Evolutionary conservation across 2,797 vertebrate species (phyloP), one percentile per base, ranked within the genome.

Genomic region (Pachyuromys duprasi): DNA sequence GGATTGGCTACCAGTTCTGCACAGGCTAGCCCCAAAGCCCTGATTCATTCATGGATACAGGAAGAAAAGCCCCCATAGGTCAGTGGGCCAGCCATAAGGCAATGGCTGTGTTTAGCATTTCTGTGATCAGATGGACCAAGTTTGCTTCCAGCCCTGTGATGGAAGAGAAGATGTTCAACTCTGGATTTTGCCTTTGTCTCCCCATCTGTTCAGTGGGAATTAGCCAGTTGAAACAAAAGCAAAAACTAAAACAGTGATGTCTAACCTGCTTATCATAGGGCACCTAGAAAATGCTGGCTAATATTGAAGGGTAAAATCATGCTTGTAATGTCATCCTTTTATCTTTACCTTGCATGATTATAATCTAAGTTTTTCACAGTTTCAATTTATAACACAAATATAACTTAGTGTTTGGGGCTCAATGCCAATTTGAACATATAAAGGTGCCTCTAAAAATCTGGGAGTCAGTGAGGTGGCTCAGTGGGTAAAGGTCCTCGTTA

Each of bases 341-440:
- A 20, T 78, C 81, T 94, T 95, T 86, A 93, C n/a, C 72, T 39
- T 65, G 15, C 14, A 6, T 70, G 31, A 57, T 67, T 83, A 87
- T 86, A 69, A 60, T 69, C 42, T 74, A 84, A 70, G 26, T 55
- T 89, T 62, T 83, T 84, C 17, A 45, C 7, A 78, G 67, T 90
- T 88, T 60, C 33, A 69, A 8, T 89, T 92, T 92, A 20, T 8
- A 81, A 42, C 53, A 75, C n/a, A 90, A 81, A 87, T 39, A 60
- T 49, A 83, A 63, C 8, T 86, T 79, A 89, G 55, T 86, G 24
- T 53, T 81, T 89, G 75, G 57, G 53, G 49, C 87, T 87, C 14
- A 12, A 60, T 69, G 24, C 45, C 12, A 78, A 8, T 83, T 74
- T 81, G 62, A 90, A 63, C 72, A 6, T 91, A 26, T 94, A 78